Percentiles rank a stretch among this genome's conserved stretches.
Conservation (phyloP, 1,140 invertebrate species). For the Eriocheir sinensis region DNA sequence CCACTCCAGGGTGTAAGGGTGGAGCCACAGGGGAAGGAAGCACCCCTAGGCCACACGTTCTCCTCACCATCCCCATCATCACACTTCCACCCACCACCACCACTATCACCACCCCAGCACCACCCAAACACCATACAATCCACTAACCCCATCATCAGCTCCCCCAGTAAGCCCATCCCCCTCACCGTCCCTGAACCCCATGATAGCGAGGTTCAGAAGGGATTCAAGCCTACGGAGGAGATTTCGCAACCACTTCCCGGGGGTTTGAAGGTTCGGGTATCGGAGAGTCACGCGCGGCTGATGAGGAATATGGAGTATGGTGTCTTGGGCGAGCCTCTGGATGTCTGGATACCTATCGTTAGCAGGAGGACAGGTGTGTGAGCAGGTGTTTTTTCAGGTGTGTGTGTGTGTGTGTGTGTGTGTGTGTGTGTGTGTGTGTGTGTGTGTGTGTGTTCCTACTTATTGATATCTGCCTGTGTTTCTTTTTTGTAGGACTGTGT, state of each 20-base stretch:
- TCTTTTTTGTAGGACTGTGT: too few species aligned
- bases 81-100: not conserved
- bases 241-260: constrained; percentile 63
- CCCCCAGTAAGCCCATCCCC: not conserved
- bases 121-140: not conserved
- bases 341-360: constrained; percentile 66
- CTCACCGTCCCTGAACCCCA: not conserved
- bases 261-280: not conserved
- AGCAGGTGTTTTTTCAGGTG: not conserved
- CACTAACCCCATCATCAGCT: not conserved
- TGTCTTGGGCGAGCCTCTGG: constrained; percentile 58
- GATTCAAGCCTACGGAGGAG: constrained; percentile 19
- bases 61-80: not conserved
- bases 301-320: constrained; percentile 63
- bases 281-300: constrained; percentile 65
- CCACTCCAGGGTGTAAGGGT: not conserved
- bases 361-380: not conserved
- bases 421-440: not conserved
- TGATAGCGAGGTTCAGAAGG: constrained; percentile 47
- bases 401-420: constrained; percentile 8
- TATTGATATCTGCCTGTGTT: not conserved
- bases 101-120: not conserved
- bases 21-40: too few species aligned
- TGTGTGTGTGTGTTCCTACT: not conserved
- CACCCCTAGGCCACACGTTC: not conserved